Evolutionary conservation across 1,140 invertebrate species (phyloP).

Genomic region (Procambarus virginalis): DNA sequence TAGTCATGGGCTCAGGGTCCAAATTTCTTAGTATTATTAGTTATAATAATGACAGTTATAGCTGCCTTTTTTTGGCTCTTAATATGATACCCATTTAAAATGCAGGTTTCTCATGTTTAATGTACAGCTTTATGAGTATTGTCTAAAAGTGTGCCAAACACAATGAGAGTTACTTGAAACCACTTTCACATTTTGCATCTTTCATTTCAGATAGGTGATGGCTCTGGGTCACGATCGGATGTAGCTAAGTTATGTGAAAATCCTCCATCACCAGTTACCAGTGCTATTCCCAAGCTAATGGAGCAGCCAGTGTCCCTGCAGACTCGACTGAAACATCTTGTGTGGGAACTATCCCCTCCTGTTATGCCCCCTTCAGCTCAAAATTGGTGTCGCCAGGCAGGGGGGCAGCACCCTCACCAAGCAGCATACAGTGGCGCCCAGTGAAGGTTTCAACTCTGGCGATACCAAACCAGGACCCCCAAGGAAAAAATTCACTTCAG

Average conservation of each 20-base stretch:
- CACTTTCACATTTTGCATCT: background rate
- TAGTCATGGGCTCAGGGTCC: no score
- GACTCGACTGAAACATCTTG: conserved; percentile 5
- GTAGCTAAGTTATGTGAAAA: conserved; percentile 30
- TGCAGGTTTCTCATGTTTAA: no score
- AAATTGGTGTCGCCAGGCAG: conserved; percentile 60
- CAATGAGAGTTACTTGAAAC: background rate
- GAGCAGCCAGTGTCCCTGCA: background rate
- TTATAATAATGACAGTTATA: background rate
- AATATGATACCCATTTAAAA: no score
- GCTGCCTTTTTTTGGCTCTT: no score
- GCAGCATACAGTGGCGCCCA: conserved; percentile 36
- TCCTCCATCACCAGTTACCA: conserved; percentile 8
- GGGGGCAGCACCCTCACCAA: conserved; percentile 37
- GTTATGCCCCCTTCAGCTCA: conserved; percentile 56
- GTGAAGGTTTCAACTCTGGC: conserved; percentile 64
- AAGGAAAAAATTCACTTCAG: conserved; percentile 14
- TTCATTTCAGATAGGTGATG: conserved; percentile 19
- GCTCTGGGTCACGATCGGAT: background rate
- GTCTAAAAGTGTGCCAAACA: background rate
- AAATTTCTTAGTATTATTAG: no score
- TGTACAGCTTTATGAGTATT: no score
- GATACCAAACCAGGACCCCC: conserved; percentile 27
- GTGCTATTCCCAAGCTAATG: conserved; percentile 28
- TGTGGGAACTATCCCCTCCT: conserved; percentile 50